Base-by-base conservation (phyloP, 1,140 invertebrate genomes). In the Pseudomyrmex cubaensis region DNA sequence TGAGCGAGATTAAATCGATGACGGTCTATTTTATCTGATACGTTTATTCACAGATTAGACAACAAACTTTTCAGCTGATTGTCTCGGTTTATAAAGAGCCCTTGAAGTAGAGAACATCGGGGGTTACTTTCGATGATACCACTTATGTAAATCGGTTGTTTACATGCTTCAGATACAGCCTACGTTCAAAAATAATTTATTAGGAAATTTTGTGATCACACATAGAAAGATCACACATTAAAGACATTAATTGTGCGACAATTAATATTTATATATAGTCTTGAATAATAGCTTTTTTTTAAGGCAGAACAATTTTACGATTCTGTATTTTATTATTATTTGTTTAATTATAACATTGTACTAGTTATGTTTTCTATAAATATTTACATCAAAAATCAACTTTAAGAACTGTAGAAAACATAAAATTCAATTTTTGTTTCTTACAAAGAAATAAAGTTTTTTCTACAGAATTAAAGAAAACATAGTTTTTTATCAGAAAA, bases 101-200 rank as follows among this genome's bases (percentile, higher is more conserved):
- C 52, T 70, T 22, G 44, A 70, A 12, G 12, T 50, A 64, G 50
- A 63, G 0, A 1, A 77, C 7, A 73, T 72, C 20, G 0, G 13
- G 17, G 10, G 10, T 63, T 13, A 12, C 9, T 22, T 56, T 22
- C 10, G 13, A 50, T 35, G 7, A 70, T 57, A 10, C 20, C 59
- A 44, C 22, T 85, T 86, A 83, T 73, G 12, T 66, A 87, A 83
- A 83, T 87, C 1, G 10, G 73, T 7, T 57, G 8, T 76, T 67
- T 59, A 8, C 25, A 61, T 20, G 56, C 44, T 2, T 62, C 54
- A 12, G 35, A 73, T 75, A 20, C 1, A 70, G 35, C 22, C n/a
- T 59, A 78, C 9, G 20, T 48, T 15, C n/a, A 78, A 70, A 0
- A 77, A 0, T 15, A 44, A 25, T 70, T 56, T 59, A 69, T 56